Evolutionary conservation across 2,113 vertebrate species (phyloP).

Genomic region (Cyprinodon variegatus): DNA sequence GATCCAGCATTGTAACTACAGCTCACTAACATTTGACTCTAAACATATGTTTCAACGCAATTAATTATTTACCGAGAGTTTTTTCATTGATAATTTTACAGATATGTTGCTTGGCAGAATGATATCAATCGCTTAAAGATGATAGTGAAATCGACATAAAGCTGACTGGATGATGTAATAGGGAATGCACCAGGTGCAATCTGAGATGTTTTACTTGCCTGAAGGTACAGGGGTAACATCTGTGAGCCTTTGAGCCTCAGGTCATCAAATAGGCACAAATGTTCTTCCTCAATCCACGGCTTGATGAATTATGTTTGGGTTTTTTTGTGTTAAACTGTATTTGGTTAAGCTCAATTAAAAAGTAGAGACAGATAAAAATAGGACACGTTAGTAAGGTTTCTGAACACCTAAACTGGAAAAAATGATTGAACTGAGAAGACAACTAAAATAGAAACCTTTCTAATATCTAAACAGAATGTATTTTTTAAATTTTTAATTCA

Average conservation of each 20-base stretch:
- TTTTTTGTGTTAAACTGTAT: conserved; percentile 17
- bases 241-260: conserved; percentile 28
- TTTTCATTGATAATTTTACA: background rate
- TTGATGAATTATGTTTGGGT: conserved; percentile 5
- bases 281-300: conserved; percentile 12
- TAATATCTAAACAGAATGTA: too few relatives aligned
- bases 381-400: background rate
- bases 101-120: too few relatives aligned
- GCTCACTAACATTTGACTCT: background rate
- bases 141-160: conserved; percentile 10
- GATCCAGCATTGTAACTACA: background rate
- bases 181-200: conserved; percentile 21
- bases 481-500: too few relatives aligned
- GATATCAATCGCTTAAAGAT: background rate
- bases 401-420: too few relatives aligned
- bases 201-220: conserved; percentile 29
- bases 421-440: too few relatives aligned
- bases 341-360: background rate
- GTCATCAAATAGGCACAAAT: conserved; percentile 17
- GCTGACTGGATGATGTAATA: conserved; percentile 22
- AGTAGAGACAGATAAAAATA: background rate
- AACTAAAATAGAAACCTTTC: too few relatives aligned
- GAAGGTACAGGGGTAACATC: conserved; percentile 27
- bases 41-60: background rate
- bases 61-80: background rate